Evolutionary conservation across 2,797 vertebrate genomes (phyloP).

Genomic region (Hafferia zeledoni): DNA sequence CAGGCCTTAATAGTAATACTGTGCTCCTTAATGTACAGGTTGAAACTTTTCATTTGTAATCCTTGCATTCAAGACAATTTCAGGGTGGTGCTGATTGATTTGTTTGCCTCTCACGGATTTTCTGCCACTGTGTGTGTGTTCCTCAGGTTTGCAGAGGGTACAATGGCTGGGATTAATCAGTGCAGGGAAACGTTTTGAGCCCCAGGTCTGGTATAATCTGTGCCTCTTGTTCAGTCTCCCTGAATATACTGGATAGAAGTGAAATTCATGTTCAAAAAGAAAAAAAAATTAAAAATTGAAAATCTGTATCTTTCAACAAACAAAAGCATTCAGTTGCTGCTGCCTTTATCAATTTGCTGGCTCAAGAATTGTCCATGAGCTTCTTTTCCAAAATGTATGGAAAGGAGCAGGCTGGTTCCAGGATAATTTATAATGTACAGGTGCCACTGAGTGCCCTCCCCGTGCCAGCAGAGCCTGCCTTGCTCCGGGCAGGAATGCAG

Average conservation of each 20-base stretch:
- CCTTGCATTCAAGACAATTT: neutral
- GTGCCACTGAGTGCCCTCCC: neutral
- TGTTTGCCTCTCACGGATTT: constrained; percentile 41
- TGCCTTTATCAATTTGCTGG: neutral
- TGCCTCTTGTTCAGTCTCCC: neutral
- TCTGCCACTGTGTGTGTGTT: constrained; percentile 7
- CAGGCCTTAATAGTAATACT: neutral
- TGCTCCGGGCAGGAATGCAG: neutral
- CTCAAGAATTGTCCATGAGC: neutral
- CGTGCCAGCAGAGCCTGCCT: neutral
- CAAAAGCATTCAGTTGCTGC: neutral
- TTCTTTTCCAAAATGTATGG: neutral
- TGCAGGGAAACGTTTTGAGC: neutral
- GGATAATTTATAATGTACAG: neutral
- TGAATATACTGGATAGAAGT: neutral
- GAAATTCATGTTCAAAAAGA: neutral
- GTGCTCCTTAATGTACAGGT: neutral
- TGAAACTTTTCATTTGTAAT: neutral
- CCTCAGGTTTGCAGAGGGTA: constrained; percentile 12
- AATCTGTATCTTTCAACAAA: neutral
- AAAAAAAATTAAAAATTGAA: neutral
- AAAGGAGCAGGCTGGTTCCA: neutral
- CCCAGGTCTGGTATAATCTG: neutral
- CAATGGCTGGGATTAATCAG: neutral
- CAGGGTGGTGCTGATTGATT: neutral